Evolutionary conservation across 2,113 vertebrate species (phyloP), one percentile per base, ranked within the genome.

Genomic region (Misgurnus anguillicaudatus): DNA sequence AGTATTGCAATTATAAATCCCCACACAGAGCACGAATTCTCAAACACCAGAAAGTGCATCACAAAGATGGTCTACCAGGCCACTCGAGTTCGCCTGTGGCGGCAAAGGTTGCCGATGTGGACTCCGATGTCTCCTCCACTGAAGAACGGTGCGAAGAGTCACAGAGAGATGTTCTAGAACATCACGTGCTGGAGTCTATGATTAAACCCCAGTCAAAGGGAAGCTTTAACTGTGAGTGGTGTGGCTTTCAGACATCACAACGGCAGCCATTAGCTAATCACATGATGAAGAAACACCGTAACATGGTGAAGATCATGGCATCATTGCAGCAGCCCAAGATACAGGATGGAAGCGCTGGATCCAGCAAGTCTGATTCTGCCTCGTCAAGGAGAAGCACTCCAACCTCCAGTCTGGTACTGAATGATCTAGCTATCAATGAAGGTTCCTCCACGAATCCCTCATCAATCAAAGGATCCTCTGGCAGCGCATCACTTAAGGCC

Each of bases 1-100:
- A 97, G 87, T 95, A 95, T 92, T 99, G 98, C 90, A 94, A 96
- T 55, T 99, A 98, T 87, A 98, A 98, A 84, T 98, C 97, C 82
- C 96, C 96, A 8, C 94, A 95, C 80, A 94, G 93, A 80, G 94
- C 96, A 0, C 94, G 96, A 85, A 95, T 98, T 84, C 83, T 97
- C 70, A 99, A 98, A 82, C 98, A 99, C 83, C 96, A 98, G 89
- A 95, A 96, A 83, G 96, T 96, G 96, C 96, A 97, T 90, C 97
- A 98, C 84, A 95, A 95, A 85, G 92, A 86, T 79, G 88, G 89
- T 67, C 66, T 93, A 78, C 93, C 91, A 79, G 93, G 94, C 86
- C 87, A 91, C 71, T 84, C 90, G 14, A 86, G 88, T 82, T 85
- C 92, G 68, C 79, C 92, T 57, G 13, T 88, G 6, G 87, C 91